phyloP scores from a whole-genome alignment of 2,113 vertebrate genomes.

The Pogona vitticeps region DNA sequence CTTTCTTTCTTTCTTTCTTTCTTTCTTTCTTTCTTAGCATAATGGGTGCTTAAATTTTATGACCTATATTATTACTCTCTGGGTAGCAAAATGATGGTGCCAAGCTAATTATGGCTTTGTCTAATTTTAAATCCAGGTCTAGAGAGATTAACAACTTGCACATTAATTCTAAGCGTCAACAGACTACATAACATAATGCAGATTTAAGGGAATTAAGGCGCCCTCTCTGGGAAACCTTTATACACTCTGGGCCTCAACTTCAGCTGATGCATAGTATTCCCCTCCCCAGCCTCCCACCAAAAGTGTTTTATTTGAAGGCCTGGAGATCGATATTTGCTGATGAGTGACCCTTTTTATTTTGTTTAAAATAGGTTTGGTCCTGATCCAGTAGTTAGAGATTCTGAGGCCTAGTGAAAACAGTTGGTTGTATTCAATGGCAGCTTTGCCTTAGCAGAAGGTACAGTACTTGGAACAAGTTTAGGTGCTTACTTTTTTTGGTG shows the following conservation, averaged over 20 bases:
- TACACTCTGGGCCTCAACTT: slow-evolving; percentile 55
- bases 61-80: slow-evolving; percentile 86
- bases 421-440: background rate
- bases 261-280: slow-evolving; percentile 50
- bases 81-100: slow-evolving; percentile 80
- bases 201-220: slow-evolving; percentile 76
- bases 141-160: slow-evolving; percentile 83
- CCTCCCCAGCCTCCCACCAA: slow-evolving; percentile 3
- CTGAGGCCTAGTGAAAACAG: background rate
- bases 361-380: slow-evolving; percentile 28
- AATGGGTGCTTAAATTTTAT: slow-evolving; percentile 80
- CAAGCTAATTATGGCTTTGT: slow-evolving; percentile 86
- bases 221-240: slow-evolving; percentile 70
- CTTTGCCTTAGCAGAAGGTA: background rate
- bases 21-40: slow-evolving; percentile 72
- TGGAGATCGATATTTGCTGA: slow-evolving; percentile 35
- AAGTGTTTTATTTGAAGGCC: slow-evolving; percentile 41
- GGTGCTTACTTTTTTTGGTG: background rate
- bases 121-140: slow-evolving; percentile 86
- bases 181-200: slow-evolving; percentile 75
- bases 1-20: slow-evolving; percentile 41
- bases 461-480: background rate
- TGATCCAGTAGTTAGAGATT: background rate
- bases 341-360: slow-evolving; percentile 45
- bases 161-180: slow-evolving; percentile 82